Evolutionary conservation across 2,888 invertebrate genomes (phyloP).

Genomic region (Hyles lineata): DNA sequence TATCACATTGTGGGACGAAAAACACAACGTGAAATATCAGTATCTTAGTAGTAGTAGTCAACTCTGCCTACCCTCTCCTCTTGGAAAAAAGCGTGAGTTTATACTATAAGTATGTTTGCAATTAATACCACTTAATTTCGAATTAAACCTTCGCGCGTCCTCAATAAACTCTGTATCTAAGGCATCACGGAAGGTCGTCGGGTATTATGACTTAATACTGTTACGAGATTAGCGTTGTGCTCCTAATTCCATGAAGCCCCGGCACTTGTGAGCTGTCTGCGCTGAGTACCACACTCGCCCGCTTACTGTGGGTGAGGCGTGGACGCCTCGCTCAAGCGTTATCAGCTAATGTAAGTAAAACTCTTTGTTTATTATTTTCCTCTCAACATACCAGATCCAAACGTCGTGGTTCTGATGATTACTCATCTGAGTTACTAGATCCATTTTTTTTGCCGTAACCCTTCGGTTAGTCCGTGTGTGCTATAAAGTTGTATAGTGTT

Average conservation of each 20-base stretch:
- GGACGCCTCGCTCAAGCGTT: constrained; percentile 45
- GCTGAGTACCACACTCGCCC: constrained; percentile 50
- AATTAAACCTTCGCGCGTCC: constrained; percentile 53
- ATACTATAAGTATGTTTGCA: not conserved
- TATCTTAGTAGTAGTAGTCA: no score
- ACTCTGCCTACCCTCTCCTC: no score
- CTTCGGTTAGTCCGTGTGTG: no score
- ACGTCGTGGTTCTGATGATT: no score
- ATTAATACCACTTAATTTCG: constrained; percentile 35
- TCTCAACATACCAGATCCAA: not conserved
- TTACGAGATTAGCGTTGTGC: constrained; percentile 66
- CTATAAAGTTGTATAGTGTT: no score
- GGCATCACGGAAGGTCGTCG: constrained; percentile 59
- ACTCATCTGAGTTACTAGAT: no score
- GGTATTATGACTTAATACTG: constrained; percentile 71
- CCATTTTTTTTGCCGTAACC: no score
- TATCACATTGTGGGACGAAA: no score
- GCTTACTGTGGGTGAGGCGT: constrained; percentile 46
- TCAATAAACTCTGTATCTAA: constrained; percentile 60
- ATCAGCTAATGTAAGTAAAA: constrained; percentile 5
- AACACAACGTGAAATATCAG: no score
- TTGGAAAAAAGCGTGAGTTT: no score
- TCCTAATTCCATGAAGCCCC: constrained; percentile 75
- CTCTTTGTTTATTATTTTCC: not conserved
- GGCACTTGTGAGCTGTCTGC: constrained; percentile 68